phyloP scores from a whole-genome alignment of 35 echinoderm and acorn worm genomes.

The Hemicentrotus pulcherrimus region DNA sequence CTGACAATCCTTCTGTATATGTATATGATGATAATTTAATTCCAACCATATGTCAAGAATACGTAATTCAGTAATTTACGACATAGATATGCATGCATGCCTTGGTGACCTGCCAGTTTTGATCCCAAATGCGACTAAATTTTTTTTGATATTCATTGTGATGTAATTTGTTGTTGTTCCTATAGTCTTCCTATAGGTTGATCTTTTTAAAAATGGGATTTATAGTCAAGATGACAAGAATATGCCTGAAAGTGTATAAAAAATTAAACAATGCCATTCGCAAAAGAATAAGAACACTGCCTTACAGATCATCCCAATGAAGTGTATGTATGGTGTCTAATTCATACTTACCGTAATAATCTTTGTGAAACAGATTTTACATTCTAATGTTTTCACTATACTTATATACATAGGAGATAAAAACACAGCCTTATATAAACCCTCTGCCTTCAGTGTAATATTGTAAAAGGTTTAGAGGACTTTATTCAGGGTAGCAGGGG shows the following conservation, averaged over 20 bases:
- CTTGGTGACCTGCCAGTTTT: not conserved
- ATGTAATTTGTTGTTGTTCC: not conserved
- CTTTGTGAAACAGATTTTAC: too few relatives aligned
- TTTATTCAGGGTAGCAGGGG: too few relatives aligned
- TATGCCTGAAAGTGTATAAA: not conserved
- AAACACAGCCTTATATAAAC: too few relatives aligned
- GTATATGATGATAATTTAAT: not conserved
- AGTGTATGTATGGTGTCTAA: too few relatives aligned
- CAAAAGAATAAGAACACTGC: too few relatives aligned
- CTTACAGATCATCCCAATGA: too few relatives aligned
- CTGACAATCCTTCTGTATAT: not conserved
- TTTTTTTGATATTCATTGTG: not conserved
- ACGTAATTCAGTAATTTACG: not conserved
- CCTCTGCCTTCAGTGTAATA: too few relatives aligned
- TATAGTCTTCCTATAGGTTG: not conserved
- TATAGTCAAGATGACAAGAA: not conserved
- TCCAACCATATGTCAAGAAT: not conserved
- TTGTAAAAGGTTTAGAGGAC: too few relatives aligned
- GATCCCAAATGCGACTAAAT: not conserved
- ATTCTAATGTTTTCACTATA: too few relatives aligned
- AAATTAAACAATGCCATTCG: too few relatives aligned
- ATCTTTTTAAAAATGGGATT: not conserved
- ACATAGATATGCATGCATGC: not conserved
- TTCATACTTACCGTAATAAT: too few relatives aligned
- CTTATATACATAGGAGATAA: too few relatives aligned